Conservation (phyloP, 2,888 invertebrate species). For the Plebejus argus region DNA sequence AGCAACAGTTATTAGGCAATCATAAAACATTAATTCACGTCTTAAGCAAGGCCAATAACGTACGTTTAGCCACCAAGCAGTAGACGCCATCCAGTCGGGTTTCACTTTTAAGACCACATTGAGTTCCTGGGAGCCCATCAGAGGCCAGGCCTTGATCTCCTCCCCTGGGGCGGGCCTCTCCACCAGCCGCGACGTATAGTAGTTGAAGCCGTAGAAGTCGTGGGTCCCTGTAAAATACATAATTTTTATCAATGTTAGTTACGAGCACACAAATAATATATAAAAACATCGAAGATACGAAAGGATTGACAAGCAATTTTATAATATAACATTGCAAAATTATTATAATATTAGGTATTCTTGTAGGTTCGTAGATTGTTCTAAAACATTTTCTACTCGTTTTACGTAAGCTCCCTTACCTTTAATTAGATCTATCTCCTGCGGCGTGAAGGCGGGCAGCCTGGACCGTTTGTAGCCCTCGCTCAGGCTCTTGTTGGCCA, state of each 20-base stretch:
- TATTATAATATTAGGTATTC: no score
- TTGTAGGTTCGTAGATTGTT: no score
- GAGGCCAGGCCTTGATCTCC: background rate
- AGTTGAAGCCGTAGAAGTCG: conserved; percentile 30
- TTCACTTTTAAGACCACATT: background rate
- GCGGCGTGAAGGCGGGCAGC: conserved; percentile 33
- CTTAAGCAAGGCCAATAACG: background rate
- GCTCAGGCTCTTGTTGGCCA: conserved; percentile 29
- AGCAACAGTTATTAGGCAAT: no score
- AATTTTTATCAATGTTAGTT: no score
- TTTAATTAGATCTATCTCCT: conserved; percentile 34
- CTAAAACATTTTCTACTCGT: no score
- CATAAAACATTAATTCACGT: no score
- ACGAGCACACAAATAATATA: no score
- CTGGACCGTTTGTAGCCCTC: conserved; percentile 34
- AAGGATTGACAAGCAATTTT: no score
- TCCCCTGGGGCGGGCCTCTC: background rate
- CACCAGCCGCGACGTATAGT: conserved; percentile 15
- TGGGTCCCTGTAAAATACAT: conserved; percentile 18
- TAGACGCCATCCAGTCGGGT: background rate
- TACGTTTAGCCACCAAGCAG: conserved; percentile 25
- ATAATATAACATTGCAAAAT: no score
- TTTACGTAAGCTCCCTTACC: conserved; percentile 19
- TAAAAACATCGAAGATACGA: no score
- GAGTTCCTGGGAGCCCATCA: background rate